Evolutionary conservation across 2,113 vertebrate genomes (phyloP).

Genomic region (Ifrita kowaldi): DNA sequence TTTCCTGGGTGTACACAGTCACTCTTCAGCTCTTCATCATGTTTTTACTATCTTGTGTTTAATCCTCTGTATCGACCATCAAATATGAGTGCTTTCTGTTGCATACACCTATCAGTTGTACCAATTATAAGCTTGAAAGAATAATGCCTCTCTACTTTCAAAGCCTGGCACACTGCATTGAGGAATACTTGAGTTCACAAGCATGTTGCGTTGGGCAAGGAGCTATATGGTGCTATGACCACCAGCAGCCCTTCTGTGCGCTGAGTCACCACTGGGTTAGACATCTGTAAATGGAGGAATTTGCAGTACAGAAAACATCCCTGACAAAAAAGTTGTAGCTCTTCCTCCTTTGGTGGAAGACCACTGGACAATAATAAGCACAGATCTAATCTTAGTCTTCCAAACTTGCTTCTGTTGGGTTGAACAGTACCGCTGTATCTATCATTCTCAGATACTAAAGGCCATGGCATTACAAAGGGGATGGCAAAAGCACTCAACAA

Average conservation of each 20-base stretch:
- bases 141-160: not conserved
- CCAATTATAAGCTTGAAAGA: not conserved
- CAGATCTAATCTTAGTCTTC: not conserved
- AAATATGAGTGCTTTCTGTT: not conserved
- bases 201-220: rapidly evolving
- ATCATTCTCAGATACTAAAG: not conserved
- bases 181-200: not conserved
- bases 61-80: not conserved
- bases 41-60: not conserved
- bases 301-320: not conserved
- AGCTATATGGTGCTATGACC: not conserved
- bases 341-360: not conserved
- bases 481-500: not conserved
- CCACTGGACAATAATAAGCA: not conserved
- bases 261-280: not conserved
- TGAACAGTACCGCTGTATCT: not conserved
- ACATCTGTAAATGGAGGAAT: not conserved
- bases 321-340: not conserved
- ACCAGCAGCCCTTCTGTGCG: not conserved
- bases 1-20: not conserved
- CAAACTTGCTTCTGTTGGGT: not conserved
- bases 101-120: not conserved
- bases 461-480: not conserved
- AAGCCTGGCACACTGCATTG: rapidly evolving
- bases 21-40: not conserved